Percentiles rank a stretch among this genome's conserved stretches.
Evolutionary conservation across 1,140 invertebrate species (phyloP).

Genomic region (Pseudomyrmex flavicornis): DNA sequence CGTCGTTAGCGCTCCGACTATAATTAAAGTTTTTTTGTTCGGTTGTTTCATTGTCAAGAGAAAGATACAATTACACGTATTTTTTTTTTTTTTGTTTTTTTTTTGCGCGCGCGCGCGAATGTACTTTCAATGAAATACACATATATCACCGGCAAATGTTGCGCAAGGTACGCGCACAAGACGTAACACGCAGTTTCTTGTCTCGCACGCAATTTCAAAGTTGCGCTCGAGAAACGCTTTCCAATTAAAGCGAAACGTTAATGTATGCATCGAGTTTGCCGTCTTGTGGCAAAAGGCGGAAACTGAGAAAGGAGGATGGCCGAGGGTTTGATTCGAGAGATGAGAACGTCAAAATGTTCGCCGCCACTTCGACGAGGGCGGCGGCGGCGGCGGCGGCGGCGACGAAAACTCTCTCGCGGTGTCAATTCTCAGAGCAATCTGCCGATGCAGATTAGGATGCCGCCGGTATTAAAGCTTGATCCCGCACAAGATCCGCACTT

Average conservation of each 20-base stretch:
- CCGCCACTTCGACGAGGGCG: conserved; percentile 59
- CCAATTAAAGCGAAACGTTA: conserved; percentile 81
- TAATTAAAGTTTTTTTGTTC: conserved; percentile 11
- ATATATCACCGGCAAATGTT: no score
- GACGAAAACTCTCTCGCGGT: conserved; percentile 72
- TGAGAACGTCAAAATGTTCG: conserved; percentile 75
- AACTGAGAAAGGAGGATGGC: conserved; percentile 66
- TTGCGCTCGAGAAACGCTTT: conserved; percentile 60
- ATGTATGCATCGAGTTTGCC: conserved; percentile 84
- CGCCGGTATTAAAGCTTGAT: conserved; percentile 39
- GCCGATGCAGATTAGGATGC: conserved; percentile 82
- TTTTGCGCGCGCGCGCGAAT: no score
- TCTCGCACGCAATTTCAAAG: no score
- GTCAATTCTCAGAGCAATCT: conserved; percentile 85
- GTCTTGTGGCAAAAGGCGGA: conserved; percentile 70
- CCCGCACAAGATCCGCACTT: conserved; percentile 38
- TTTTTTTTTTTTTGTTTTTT: no score
- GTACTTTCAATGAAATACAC: no score
- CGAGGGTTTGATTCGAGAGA: conserved; percentile 80
- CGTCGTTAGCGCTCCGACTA: not conserved
- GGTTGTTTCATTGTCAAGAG: not conserved
- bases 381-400: conserved; percentile 62
- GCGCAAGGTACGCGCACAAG: no score
- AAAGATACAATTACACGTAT: not conserved
- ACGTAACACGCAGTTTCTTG: not conserved